Evolutionary conservation across 2,113 vertebrate genomes (phyloP), one percentile per base, ranked within the genome.

Genomic region (Phalacrocorax carbo): DNA sequence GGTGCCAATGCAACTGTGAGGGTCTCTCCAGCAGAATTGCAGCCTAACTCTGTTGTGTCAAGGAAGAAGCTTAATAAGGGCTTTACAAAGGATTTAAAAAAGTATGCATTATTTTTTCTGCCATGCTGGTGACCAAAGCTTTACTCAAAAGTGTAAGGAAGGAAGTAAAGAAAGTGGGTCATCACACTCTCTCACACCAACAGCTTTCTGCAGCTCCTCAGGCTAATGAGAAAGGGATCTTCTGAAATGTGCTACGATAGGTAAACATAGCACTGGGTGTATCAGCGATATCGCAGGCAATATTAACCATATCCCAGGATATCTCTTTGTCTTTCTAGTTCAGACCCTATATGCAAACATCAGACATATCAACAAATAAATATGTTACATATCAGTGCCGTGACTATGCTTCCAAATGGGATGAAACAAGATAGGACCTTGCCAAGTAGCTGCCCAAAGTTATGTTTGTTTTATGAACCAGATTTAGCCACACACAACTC

Each of bases 91-190:
- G 44, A 23, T 44, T 5, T 8, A 13, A 42, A 70, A 36, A 34
- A 20, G 11, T 1, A 19, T 23, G 48, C 8, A 7, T 61, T 60
- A 6, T 55, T 71, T 76, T 96, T 72, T 54, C 36, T 82, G 18
- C 54, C 54, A 8, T 75, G 42, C 21, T 72, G 48, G 72, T 76
- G 78, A 82, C 93, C 87, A 70, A 85, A 95, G 58, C 26, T 46
- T 93, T 89, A 64, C 0, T 3, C 70, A 96, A 96, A 77, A 72
- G 62, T 5, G 10, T 25, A 65, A 96, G 95, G 94, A 97, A 97
- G 97, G 97, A 96, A 97, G 80, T 97, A 86, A 95, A 90, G 90
- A 86, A 96, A 97, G 70, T 9, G 44, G 30, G 27, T 77, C 25
- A 21, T 75, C 5, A 0, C 82, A 57, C 40, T 86, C 13, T 7